These are phyloP conservation scores for Neosalanx taihuensis DNA, from an alignment of 2,797 vertebrate genomes.

Conservation along the genomic window DNA sequence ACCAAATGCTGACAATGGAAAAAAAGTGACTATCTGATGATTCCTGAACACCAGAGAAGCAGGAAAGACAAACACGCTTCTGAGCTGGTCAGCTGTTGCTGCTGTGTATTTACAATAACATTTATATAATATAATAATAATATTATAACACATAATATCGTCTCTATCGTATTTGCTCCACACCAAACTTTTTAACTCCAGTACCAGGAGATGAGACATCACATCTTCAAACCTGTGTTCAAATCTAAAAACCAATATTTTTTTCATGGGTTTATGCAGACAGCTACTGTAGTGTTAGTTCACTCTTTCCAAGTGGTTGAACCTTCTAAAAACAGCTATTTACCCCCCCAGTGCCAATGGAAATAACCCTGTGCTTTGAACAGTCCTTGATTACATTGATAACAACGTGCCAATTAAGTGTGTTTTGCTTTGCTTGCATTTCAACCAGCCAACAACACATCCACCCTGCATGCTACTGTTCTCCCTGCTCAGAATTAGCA, in stretches of 20 bases:
- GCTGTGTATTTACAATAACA: conserved; percentile 28
- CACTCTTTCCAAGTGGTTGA: background rate
- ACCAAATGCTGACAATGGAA: conserved; percentile 51
- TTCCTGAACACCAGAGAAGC: conserved; percentile 36
- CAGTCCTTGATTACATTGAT: conserved; percentile 44
- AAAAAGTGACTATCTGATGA: conserved; percentile 51
- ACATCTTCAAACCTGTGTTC: too few relatives aligned
- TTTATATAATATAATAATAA: background rate
- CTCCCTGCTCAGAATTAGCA: conserved; percentile 52
- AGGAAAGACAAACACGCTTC: conserved; percentile 19
- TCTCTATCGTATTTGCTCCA: conserved; percentile 8
- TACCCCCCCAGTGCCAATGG: conserved; percentile 31
- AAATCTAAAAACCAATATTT: conserved; percentile 2
- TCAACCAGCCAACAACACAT: conserved; percentile 47
- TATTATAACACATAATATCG: too few relatives aligned
- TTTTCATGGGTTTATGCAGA: background rate
- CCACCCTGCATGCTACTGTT: conserved; percentile 39
- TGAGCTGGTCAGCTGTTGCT: conserved; percentile 22
- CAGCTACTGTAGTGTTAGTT: conserved; percentile 1
- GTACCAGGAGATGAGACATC: background rate
- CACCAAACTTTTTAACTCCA: conserved; percentile 10
- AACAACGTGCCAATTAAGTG: conserved; percentile 37
- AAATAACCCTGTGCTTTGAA: conserved; percentile 33
- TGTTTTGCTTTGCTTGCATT: conserved; percentile 46
- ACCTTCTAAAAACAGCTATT: conserved; percentile 7